phyloP scores from a whole-genome alignment of 2,888 invertebrate species.

The Megaustenia siamemsis region DNA sequence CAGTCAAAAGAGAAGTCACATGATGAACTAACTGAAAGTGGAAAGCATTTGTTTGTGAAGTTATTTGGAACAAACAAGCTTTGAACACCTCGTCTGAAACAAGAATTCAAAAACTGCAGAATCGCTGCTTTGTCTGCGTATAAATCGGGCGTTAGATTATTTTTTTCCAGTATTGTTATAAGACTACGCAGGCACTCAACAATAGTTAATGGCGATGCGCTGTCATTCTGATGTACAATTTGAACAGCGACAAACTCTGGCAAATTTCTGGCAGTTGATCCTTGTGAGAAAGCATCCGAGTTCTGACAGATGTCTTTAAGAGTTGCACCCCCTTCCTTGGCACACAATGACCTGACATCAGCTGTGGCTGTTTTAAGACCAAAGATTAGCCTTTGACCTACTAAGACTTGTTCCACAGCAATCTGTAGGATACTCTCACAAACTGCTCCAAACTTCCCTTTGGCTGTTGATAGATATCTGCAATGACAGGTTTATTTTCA shows the following conservation, averaged over 20 bases:
- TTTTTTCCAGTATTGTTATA: not conserved
- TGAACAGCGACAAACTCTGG: conserved; percentile 38
- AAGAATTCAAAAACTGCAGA: not conserved
- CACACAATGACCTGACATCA: not conserved
- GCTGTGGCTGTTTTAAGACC: conserved; percentile 2
- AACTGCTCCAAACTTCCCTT: not conserved
- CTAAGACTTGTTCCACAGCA: conserved; percentile 28
- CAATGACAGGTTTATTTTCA: no score
- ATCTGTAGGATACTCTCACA: conserved; percentile 14
- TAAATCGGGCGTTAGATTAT: not conserved
- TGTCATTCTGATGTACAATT: not conserved
- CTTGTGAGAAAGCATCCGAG: not conserved
- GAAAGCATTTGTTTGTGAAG: not conserved
- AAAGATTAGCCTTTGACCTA: conserved; percentile 40
- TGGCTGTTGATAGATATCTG: not conserved
- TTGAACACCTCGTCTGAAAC: not conserved
- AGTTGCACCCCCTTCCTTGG: not conserved
- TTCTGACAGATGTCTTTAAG: conserved; percentile 20
- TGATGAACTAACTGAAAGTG: not conserved
- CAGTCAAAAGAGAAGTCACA: not conserved
- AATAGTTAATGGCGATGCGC: not conserved
- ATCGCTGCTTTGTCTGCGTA: not conserved
- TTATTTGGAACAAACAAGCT: not conserved
- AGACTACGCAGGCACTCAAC: conserved; percentile 7
- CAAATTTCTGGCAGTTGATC: not conserved